phyloP scores from a whole-genome alignment of 1,140 invertebrate genomes.

The Eriosoma lanigerum region DNA sequence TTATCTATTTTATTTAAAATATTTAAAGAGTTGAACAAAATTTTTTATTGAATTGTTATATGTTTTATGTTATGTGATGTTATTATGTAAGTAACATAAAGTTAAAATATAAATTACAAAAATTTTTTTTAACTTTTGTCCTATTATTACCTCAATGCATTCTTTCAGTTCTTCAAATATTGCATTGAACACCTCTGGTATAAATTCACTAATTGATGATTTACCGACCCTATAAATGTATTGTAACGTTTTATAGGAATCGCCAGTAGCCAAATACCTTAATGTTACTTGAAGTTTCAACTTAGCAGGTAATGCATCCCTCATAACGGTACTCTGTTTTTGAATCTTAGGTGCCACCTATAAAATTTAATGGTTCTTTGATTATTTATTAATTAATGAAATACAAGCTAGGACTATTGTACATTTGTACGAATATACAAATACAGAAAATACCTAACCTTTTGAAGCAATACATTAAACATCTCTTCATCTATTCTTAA shows the following conservation, averaged over 20 bases:
- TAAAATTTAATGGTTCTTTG: slow-evolving; percentile 48
- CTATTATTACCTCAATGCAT: slow-evolving; percentile 20
- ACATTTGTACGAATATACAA: neutral
- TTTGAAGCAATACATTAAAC: slow-evolving; percentile 27
- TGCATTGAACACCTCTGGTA: slow-evolving; percentile 21
- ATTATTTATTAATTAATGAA: neutral
- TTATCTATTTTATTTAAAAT: slow-evolving; percentile 11
- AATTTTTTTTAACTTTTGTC: neutral
- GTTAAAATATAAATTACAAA: slow-evolving; percentile 32
- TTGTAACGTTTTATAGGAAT: slow-evolving; percentile 51
- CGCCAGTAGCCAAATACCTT: slow-evolving; percentile 55
- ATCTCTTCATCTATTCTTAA: slow-evolving; percentile 18
- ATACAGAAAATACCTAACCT: slow-evolving; percentile 8
- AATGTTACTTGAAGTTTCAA: slow-evolving; percentile 55
- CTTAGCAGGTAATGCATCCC: slow-evolving; percentile 54
- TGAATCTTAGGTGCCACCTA: slow-evolving; percentile 51
- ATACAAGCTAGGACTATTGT: neutral
- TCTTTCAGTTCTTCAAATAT: slow-evolving; percentile 23
- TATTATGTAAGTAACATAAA: slow-evolving; percentile 13
- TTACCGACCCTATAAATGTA: slow-evolving; percentile 40
- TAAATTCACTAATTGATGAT: slow-evolving; percentile 31
- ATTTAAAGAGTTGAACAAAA: neutral
- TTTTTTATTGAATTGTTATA: neutral
- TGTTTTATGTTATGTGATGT: too few species aligned
- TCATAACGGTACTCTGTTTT: slow-evolving; percentile 54